Conservation (phyloP, 1,140 invertebrate species). For the Drosophila equinoxialis region DNA sequence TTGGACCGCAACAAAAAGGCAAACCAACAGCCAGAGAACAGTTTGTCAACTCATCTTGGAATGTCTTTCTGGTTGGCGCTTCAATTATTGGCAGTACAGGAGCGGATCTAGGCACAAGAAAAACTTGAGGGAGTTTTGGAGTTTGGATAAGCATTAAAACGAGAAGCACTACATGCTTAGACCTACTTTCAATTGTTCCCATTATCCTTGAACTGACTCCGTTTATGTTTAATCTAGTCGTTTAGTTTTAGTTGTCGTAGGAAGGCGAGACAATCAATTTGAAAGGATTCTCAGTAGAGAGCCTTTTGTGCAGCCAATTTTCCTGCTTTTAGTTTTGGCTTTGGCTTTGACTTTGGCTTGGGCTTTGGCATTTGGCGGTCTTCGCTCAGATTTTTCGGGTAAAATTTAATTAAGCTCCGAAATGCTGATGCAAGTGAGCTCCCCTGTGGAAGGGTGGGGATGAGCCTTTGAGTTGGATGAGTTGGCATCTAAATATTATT, state of each 20-base stretch:
- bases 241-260: slow-evolving; percentile 4
- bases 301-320: slow-evolving; percentile 19
- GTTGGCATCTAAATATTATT: slow-evolving; percentile 76
- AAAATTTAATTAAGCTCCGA: slow-evolving; percentile 74
- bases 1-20: slow-evolving; percentile 51
- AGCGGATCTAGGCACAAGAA: neutral
- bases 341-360: slow-evolving; percentile 49
- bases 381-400: slow-evolving; percentile 58
- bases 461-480: slow-evolving; percentile 8
- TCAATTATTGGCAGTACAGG: neutral
- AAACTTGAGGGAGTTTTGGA: too few relatives aligned
- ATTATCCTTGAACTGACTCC: neutral
- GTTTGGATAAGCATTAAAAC: too few relatives aligned
- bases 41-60: slow-evolving; percentile 54
- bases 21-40: slow-evolving; percentile 42
- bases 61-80: slow-evolving; percentile 18
- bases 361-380: slow-evolving; percentile 58
- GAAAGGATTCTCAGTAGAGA: slow-evolving; percentile 51
- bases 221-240: neutral
- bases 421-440: slow-evolving; percentile 21
- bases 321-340: slow-evolving; percentile 42
- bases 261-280: slow-evolving; percentile 66
- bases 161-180: too few relatives aligned
- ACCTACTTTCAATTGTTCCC: too few relatives aligned
- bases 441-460: too few relatives aligned